Evolutionary conservation across 1,140 invertebrate species (phyloP), one percentile per base, ranked within the genome.

Genomic region (Caenorhabditis brenneri): DNA sequence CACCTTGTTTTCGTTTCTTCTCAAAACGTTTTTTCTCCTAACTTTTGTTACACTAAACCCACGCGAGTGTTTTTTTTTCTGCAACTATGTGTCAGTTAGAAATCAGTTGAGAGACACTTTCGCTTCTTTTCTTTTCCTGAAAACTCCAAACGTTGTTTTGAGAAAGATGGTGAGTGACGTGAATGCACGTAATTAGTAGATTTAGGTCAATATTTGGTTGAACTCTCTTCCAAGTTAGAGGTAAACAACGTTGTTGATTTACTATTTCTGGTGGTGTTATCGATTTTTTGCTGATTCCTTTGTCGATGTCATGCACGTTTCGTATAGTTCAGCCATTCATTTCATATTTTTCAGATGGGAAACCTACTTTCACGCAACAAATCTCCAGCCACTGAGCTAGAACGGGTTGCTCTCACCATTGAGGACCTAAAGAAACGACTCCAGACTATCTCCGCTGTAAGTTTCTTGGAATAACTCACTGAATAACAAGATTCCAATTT

Each of bases 1-100:
- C 36, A 42, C 36, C 29, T 74, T 74, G 33, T 74, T 74, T 74
- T 74, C 65, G 46, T 74, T 74, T 74, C 65, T 74, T 74, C 36
- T 74, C 36, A 74, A 74, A 74, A 74, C 22, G 9, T 65, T 74
- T 74, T 15, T 42, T 19, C 22, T 65, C 29, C 22, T 74, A 42
- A 42, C 36, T 74, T 74, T 42, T 74, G 22, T 74, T 74, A 74
- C 65, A 74, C 58, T 65, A 5, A 74, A 74, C 65, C 36, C 33
- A 74, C 33, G n/a, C 33, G 6, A 42, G 36, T 24, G 36, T 39
- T 74, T 74, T 65, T 65, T 27, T 65, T 33, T 65, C 9, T 36
- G 58, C 36, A 24, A 74, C 65, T 46, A 12, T 12, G n/a, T 42
- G 65, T 74, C 65, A 74, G 19, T 74, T 42, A 46, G 65, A 74